Evolutionary conservation across 2,888 invertebrate genomes (phyloP).

Genomic region (Drosophila picticornis): DNA sequence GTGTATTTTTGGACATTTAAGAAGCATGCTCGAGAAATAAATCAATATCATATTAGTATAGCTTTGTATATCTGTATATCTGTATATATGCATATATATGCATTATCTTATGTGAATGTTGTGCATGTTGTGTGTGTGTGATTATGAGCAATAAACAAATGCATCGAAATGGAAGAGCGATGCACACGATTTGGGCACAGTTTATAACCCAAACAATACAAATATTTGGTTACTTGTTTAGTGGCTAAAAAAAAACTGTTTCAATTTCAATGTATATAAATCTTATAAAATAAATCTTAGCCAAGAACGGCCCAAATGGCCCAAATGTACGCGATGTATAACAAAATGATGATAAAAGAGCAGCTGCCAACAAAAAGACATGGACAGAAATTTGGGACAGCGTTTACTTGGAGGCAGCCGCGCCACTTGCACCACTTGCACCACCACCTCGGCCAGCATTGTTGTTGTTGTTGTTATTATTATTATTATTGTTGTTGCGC

Average conservation of each 20-base stretch:
- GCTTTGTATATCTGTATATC: constrained; percentile 26
- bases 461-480: constrained; percentile 59
- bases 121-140: constrained; percentile 28
- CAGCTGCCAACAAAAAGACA: constrained; percentile 5
- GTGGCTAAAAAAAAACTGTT: constrained; percentile 48
- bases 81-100: neutral
- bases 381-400: constrained; percentile 21
- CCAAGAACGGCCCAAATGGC: constrained; percentile 34
- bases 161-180: constrained; percentile 53
- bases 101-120: constrained; percentile 20
- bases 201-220: neutral
- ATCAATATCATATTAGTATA: constrained; percentile 48
- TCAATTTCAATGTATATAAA: constrained; percentile 24
- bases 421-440: constrained; percentile 16
- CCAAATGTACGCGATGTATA: constrained; percentile 32
- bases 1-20: constrained; percentile 26
- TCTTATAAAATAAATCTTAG: constrained; percentile 57
- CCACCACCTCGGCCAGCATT: constrained; percentile 47
- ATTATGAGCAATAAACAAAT: constrained; percentile 27
- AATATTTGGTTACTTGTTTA: constrained; percentile 59
- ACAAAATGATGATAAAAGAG: constrained; percentile 34
- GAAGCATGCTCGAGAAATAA: constrained; percentile 37
- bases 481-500: constrained; percentile 54
- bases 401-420: constrained; percentile 40
- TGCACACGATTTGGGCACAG: constrained; percentile 21